A percentile compares a stretch with the other conserved stretches of the same genome.
Conservation (phyloP, 1,140 invertebrate species). For the Mercenaria mercenaria region DNA sequence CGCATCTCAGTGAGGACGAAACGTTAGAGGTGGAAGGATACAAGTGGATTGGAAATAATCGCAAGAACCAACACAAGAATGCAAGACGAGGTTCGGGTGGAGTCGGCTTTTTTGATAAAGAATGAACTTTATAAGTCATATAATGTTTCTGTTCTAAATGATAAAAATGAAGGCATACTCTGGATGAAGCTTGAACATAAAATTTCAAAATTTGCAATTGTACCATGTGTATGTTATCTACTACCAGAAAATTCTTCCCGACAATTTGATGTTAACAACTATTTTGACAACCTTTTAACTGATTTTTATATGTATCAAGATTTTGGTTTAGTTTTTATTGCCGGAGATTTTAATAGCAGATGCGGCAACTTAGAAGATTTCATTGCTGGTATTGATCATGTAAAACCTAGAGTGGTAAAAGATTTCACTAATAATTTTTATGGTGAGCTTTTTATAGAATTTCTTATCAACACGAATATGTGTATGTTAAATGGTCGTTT, state of each 20-base stretch:
- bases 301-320: slow-evolving; percentile 51
- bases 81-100: not conserved
- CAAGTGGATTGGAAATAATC: slow-evolving; percentile 18
- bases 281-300: slow-evolving; percentile 29
- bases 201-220: slow-evolving; percentile 12
- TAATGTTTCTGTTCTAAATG: slow-evolving; percentile 34
- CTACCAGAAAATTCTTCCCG: slow-evolving; percentile 9
- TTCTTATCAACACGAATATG: too few relatives aligned
- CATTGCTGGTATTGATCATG: slow-evolving; percentile 54
- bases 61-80: not conserved
- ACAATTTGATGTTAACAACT: not conserved
- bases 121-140: not conserved
- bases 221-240: slow-evolving; percentile 19
- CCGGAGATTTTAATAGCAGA: slow-evolving; percentile 41
- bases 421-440: too few relatives aligned
- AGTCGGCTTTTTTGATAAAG: slow-evolving; percentile 21
- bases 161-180: slow-evolving; percentile 56
- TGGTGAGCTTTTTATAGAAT: too few relatives aligned
- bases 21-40: not conserved
- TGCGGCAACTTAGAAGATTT: slow-evolving; percentile 41
- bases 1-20: not conserved
- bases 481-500: too few relatives aligned
- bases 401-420: too few relatives aligned
- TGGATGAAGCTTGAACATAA: slow-evolving; percentile 55
- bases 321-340: slow-evolving; percentile 31